Conservation (phyloP, 2,113 vertebrate genomes). For the Dryoscopus gambensis region DNA sequence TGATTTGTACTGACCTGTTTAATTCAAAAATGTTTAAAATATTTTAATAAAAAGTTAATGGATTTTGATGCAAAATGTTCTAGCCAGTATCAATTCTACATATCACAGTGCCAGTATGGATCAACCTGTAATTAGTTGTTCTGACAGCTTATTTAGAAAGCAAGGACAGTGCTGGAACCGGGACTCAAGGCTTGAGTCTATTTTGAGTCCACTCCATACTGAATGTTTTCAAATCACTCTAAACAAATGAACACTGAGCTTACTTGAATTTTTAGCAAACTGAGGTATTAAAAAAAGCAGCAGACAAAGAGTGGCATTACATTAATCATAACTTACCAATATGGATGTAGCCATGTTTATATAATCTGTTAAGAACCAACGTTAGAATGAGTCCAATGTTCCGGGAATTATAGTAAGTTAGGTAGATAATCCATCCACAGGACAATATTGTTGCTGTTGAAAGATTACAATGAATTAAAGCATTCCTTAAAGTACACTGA, state of each 20-base stretch:
- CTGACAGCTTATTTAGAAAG: background rate
- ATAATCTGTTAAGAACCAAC: conserved; percentile 92
- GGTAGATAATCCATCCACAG: conserved; percentile 99
- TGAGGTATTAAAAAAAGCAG: background rate
- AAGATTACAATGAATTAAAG: conserved; percentile 51
- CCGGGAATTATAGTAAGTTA: conserved; percentile 98
- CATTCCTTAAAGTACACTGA: background rate
- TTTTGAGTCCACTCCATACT: background rate
- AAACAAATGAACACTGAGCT: background rate
- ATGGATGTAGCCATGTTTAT: conserved; percentile 97
- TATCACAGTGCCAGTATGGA: background rate
- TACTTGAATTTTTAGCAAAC: background rate
- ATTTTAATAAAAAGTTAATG: conserved; percentile 13
- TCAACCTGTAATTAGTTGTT: background rate
- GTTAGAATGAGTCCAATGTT: conserved; percentile 98
- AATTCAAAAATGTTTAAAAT: background rate
- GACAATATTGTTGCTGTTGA: conserved; percentile 95
- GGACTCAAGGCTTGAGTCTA: background rate
- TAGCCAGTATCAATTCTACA: background rate
- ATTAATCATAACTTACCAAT: conserved; percentile 81
- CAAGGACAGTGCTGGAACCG: background rate
- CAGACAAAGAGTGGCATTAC: background rate
- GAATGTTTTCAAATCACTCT: background rate
- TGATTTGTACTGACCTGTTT: conserved; percentile 53
- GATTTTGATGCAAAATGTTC: conserved; percentile 6